Base-by-base conservation (phyloP, 2,888 invertebrate genomes). In the Drosophila nr. perissopoda region DNA sequence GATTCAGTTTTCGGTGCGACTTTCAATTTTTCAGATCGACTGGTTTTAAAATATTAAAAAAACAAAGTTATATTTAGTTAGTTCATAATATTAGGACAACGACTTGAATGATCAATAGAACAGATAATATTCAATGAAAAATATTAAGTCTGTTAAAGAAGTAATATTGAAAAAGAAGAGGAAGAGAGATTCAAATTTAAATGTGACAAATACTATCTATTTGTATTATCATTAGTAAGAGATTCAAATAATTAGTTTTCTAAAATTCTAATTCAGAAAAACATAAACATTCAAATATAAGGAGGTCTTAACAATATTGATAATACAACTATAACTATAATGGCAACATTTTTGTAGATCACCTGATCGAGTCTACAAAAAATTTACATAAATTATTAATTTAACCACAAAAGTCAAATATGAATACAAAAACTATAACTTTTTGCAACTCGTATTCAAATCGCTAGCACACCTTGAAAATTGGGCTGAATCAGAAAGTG, bases 391-490 rank as follows among this genome's bases (percentile, higher is more conserved):
- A 0, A 52, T 11, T 27, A n/a, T n/a, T 56, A 8, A 27, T 31
- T 51, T 51, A n/a, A n/a, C 27, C 25, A 53, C 53, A 67, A 54
- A 54, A 67, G 53, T 38, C 68, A 66, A 54, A 31, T 34, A 42
- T 31, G 42, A 51, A 69, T 49, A 33, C 29, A 29, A 51, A 42
- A 54, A 67, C 27, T 49, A 25, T 45, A 29, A 48, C 33, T 40
- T 31, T 21, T 34, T 38, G 38, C 13, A 38, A 29, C 8, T 25
- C 16, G 25, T 60, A 69, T 45, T 59, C 42, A 57, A 54, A 64
- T 49, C 33, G 36, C 52, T 8, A 13, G 62, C 78, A 65, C 61
- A 76, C 64, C 76, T 64, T 34, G 36, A 33, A 71, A 61, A 33
- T 58, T 49, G 60, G 56, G 54, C n/a, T 64, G 51, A 69, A 56